Conservation (phyloP, 1,140 invertebrate species). For the Holotrichia oblita region DNA sequence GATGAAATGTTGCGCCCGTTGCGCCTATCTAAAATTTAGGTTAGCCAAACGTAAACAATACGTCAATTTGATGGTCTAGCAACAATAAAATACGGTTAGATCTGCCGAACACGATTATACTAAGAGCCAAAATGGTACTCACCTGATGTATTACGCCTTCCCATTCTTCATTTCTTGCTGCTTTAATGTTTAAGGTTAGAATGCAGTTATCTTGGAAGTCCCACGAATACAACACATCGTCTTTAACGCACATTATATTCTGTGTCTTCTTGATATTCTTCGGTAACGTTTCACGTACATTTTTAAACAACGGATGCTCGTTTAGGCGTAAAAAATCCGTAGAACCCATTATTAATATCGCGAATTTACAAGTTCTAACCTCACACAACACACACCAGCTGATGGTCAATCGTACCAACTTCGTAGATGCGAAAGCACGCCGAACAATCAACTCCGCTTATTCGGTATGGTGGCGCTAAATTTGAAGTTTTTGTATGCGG, state of each 20-base stretch:
- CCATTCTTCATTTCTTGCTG: slow-evolving; percentile 63
- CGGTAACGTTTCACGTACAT: slow-evolving; percentile 65
- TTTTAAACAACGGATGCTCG: slow-evolving; percentile 68
- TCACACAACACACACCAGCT: slow-evolving; percentile 11
- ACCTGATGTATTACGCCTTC: slow-evolving; percentile 69
- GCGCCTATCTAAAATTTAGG: background rate
- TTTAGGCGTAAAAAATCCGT: slow-evolving; percentile 62
- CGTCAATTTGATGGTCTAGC: background rate
- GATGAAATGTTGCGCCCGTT: background rate
- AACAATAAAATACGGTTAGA: background rate
- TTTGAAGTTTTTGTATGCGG: background rate
- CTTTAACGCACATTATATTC: slow-evolving; percentile 70
- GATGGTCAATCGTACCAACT: slow-evolving; percentile 3
- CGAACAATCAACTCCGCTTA: background rate
- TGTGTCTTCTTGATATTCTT: slow-evolving; percentile 67
- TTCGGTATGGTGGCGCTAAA: background rate
- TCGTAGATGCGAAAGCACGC: background rate
- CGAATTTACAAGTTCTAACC: background rate
- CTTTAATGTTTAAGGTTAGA: slow-evolving; percentile 68
- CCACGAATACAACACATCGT: slow-evolving; percentile 73
- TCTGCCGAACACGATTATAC: background rate
- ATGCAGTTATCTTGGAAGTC: slow-evolving; percentile 70
- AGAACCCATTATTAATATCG: slow-evolving; percentile 48
- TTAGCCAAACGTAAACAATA: slow-evolving; percentile 26
- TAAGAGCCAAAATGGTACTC: slow-evolving; percentile 47